Evolutionary conservation across 2,888 invertebrate genomes (phyloP).

Genomic region (Phaedon cochleariae): DNA sequence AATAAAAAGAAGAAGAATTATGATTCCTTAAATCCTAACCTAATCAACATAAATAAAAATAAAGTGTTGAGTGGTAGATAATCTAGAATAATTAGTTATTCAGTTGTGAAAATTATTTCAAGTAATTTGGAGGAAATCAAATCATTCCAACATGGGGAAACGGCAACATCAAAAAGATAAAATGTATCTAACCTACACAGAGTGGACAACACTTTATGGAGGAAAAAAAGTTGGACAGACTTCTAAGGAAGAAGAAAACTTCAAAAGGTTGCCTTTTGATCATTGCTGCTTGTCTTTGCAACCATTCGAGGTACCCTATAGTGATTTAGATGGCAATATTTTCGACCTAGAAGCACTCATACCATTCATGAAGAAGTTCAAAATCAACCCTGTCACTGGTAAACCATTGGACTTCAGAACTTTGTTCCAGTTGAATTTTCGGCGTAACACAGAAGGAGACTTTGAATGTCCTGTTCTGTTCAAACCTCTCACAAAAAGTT

Average conservation of each 20-base stretch:
- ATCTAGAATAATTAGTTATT: too few relatives aligned
- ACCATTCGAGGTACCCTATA: conserved; percentile 92
- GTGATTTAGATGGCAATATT: conserved; percentile 89
- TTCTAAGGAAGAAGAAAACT: conserved; percentile 79
- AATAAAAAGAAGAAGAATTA: too few relatives aligned
- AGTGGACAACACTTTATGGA: conserved; percentile 90
- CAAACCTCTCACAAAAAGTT: conserved; percentile 91
- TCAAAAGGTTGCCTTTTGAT: conserved; percentile 90
- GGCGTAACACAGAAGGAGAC: conserved; percentile 82
- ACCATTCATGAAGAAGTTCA: conserved; percentile 88
- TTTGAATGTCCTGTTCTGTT: conserved; percentile 95
- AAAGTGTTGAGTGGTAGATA: too few relatives aligned
- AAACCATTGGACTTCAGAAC: conserved; percentile 85
- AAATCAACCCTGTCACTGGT: conserved; percentile 93
- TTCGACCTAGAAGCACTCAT: conserved; percentile 91
- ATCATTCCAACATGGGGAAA: conserved; percentile 81
- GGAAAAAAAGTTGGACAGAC: conserved; percentile 77
- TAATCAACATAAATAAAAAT: too few relatives aligned
- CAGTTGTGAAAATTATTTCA: not conserved
- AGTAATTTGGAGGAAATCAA: not conserved
- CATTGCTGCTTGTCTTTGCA: conserved; percentile 92
- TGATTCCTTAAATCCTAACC: too few relatives aligned
- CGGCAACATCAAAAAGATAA: conserved; percentile 94
- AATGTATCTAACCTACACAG: conserved; percentile 89
- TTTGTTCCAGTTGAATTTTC: conserved; percentile 85